Percentiles rank a stretch among this genome's conserved stretches.
These are phyloP conservation scores for Vidua chalybeata DNA, from an alignment of 2,113 vertebrate species.

Conservation along the genomic window DNA sequence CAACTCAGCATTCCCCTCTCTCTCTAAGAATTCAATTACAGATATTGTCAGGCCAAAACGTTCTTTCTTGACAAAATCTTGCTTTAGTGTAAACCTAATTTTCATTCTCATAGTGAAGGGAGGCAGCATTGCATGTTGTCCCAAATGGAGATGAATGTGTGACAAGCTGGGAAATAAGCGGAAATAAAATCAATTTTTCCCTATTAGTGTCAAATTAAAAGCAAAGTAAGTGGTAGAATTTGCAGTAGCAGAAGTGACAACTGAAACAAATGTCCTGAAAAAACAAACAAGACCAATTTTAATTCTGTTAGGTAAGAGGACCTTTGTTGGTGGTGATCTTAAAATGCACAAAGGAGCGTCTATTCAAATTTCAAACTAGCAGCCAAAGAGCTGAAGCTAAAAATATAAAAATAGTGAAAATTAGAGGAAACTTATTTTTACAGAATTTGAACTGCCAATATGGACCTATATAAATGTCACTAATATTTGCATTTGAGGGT, in stretches of 20 bases:
- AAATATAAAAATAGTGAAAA: not conserved
- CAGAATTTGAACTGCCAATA: not conserved
- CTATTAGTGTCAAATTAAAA: slow-evolving; percentile 50
- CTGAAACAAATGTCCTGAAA: not conserved
- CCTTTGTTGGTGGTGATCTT: not conserved
- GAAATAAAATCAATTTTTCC: slow-evolving; percentile 57
- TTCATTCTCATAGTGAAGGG: not conserved
- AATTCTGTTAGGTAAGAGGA: not conserved
- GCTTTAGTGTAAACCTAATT: slow-evolving; percentile 9
- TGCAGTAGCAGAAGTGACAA: not conserved
- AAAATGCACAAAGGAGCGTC: not conserved
- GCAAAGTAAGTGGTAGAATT: slow-evolving; percentile 22
- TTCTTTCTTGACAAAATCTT: not conserved
- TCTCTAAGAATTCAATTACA: slow-evolving; percentile 23
- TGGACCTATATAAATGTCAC: rapidly evolving
- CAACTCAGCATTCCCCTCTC: not conserved
- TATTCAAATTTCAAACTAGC: not conserved
- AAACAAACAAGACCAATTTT: slow-evolving; percentile 17
- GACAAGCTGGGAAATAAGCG: slow-evolving; percentile 21
- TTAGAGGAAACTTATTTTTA: not conserved
- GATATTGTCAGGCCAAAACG: not conserved
- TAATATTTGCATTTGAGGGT: not conserved
- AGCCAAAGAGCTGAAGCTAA: not conserved
- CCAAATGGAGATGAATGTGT: slow-evolving; percentile 2
- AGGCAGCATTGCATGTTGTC: not conserved